phyloP scores from a whole-genome alignment of 2,113 vertebrate species.

The Cyanoramphus novaezelandiae region DNA sequence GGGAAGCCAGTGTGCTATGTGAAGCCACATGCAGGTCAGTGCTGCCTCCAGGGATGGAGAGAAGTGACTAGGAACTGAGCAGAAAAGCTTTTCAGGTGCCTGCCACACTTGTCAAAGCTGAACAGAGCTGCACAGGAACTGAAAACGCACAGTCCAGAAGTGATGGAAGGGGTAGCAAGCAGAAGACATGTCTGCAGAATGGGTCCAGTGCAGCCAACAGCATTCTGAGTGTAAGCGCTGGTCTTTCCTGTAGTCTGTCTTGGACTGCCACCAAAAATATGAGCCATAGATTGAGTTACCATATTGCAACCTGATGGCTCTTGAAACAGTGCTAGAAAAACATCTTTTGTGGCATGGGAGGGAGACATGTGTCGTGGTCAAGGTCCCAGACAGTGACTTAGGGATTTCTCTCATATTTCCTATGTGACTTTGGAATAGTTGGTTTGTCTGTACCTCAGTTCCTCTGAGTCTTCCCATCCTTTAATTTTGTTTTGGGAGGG shows the following conservation, averaged over 20 bases:
- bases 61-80: background rate
- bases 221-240: background rate
- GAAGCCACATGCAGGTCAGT: rapidly evolving
- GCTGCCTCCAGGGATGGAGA: background rate
- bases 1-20: background rate
- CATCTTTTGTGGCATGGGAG: background rate
- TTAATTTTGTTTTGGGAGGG: background rate
- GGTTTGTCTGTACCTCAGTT: background rate
- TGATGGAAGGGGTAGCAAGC: rapidly evolving
- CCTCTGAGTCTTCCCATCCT: background rate
- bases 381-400: background rate
- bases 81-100: background rate
- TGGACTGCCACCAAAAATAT: background rate
- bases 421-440: background rate
- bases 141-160: rapidly evolving
- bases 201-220: background rate
- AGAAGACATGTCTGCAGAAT: background rate
- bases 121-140: rapidly evolving
- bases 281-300: background rate
- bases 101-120: background rate
- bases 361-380: background rate
- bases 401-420: background rate
- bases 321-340: background rate
- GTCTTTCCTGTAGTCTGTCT: background rate
- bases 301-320: background rate